Percentiles rank a stretch among this genome's conserved stretches.
Conservation (phyloP, 2,888 invertebrate genomes). For the Epiblema foenella region DNA sequence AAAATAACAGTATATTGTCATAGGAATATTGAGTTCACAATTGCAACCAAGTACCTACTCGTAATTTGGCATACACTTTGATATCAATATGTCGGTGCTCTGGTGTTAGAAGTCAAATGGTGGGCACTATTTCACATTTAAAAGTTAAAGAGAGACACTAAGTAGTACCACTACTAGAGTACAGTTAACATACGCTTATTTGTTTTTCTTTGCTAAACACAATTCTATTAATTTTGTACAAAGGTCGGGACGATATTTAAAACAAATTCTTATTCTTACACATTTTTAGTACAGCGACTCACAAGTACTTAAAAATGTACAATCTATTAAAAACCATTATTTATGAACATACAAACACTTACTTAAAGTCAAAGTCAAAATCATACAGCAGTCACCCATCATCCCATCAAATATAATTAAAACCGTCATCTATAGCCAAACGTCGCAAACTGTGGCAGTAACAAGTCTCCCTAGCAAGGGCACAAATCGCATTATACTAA, state of each 20-base stretch:
- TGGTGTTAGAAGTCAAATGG: too few relatives aligned
- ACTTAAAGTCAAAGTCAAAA: slow-evolving; percentile 7
- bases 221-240: too few relatives aligned
- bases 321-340: not conserved
- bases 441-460: slow-evolving; percentile 47
- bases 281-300: not conserved
- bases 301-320: too few relatives aligned
- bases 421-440: slow-evolving; percentile 39
- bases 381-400: slow-evolving; percentile 18
- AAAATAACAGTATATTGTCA: not conserved
- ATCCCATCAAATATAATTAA: slow-evolving; percentile 37
- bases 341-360: slow-evolving; percentile 1
- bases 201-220: too few relatives aligned
- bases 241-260: too few relatives aligned
- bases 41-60: not conserved
- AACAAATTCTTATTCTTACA: too few relatives aligned
- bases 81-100: too few relatives aligned
- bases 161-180: too few relatives aligned
- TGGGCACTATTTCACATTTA: too few relatives aligned
- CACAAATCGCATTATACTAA: slow-evolving; percentile 76
- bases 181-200: too few relatives aligned
- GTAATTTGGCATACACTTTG: too few relatives aligned
- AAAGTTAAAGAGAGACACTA: too few relatives aligned
- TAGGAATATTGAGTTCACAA: not conserved
- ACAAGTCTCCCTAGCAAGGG: slow-evolving; percentile 36